Evolutionary conservation across 2,113 vertebrate species (phyloP).

Genomic region (Scomber scombrus): DNA sequence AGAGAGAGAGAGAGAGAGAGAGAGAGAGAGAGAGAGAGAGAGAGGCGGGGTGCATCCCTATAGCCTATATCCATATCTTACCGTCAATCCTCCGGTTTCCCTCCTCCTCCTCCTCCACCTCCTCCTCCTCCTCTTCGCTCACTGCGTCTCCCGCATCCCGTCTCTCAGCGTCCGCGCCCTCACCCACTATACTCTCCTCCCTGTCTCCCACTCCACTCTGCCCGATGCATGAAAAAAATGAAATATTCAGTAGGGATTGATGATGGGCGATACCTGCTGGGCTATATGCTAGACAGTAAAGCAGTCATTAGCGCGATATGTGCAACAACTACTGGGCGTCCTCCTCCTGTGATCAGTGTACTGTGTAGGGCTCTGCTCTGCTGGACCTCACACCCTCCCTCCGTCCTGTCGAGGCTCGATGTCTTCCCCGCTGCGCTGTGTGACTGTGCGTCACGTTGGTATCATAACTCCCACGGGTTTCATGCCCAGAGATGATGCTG

Average conservation of each 20-base stretch:
- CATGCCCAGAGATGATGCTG: slow-evolving; percentile 71
- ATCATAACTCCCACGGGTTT: slow-evolving; percentile 81
- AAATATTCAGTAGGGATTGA: slow-evolving; percentile 17
- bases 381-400: slow-evolving; percentile 75
- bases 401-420: slow-evolving; percentile 75
- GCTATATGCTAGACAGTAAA: slow-evolving; percentile 37
- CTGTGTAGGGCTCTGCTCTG: slow-evolving; percentile 50
- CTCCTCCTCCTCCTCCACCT: slow-evolving; percentile 70
- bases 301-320: slow-evolving; percentile 64
- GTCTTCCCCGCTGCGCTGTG: slow-evolving; percentile 75
- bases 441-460: slow-evolving; percentile 79
- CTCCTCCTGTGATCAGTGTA: slow-evolving; percentile 50
- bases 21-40: slow-evolving; percentile 20
- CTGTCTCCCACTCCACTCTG: slow-evolving; percentile 47
- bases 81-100: slow-evolving; percentile 79
- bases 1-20: background rate
- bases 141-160: slow-evolving; percentile 82
- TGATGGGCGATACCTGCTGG: slow-evolving; percentile 38
- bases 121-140: slow-evolving; percentile 64
- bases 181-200: slow-evolving; percentile 63
- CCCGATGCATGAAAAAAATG: slow-evolving; percentile 66
- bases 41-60: slow-evolving; percentile 68
- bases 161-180: slow-evolving; percentile 66
- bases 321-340: slow-evolving; percentile 77
- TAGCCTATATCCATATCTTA: slow-evolving; percentile 79